Base-by-base conservation (phyloP, 2,113 vertebrate genomes). In the Anas platyrhynchos region DNA sequence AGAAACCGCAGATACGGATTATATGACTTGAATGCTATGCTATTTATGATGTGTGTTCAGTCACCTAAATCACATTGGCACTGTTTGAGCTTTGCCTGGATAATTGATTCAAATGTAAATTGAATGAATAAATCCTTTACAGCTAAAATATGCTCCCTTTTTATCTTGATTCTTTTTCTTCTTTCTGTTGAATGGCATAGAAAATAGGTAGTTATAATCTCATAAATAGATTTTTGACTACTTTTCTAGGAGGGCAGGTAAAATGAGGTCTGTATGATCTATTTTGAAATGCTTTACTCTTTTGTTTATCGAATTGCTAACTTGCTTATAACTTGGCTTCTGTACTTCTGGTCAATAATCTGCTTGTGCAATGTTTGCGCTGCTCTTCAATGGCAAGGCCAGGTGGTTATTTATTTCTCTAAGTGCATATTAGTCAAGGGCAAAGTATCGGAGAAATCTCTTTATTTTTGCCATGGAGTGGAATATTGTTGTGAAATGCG, bases 41-140 rank as follows among this genome's bases (percentile, higher is more conserved):
- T 80, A n/a, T 72, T 96, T 91, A 31, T 43, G 91, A 15, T 86
- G 84, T 79, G 94, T 91, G 91, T 13, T 92, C 94, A 79, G 87
- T 14, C 94, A 84, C 91, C 94, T 94, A 86, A 89, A 96, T 89
- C 95, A 77, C 29, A 3, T 21, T 92, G 94, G 95, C 93, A 79
- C 76, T 1, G 54, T 65, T 87, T 21, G 31, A 82, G 89, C 84
- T 91, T 87, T 23, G 93, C 75, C 91, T 73, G 94, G 91, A 23
- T 94, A 93, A 96, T 89, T 96, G 93, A 95, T 95, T 95, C 95
- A 86, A 90, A 93, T 91, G 88, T 81, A 96, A 95, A 95, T 93
- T 17, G 95, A 78, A 79, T 34, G 81, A 84, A 79, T 91, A 96
- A 95, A 94, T 94, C 94, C 83, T 50, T 78, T 68, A 27, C 58